A percentile compares a stretch with the other conserved stretches of the same genome.
phyloP scores from a whole-genome alignment of 2,797 vertebrate species.

The Clarias platycephalus region DNA sequence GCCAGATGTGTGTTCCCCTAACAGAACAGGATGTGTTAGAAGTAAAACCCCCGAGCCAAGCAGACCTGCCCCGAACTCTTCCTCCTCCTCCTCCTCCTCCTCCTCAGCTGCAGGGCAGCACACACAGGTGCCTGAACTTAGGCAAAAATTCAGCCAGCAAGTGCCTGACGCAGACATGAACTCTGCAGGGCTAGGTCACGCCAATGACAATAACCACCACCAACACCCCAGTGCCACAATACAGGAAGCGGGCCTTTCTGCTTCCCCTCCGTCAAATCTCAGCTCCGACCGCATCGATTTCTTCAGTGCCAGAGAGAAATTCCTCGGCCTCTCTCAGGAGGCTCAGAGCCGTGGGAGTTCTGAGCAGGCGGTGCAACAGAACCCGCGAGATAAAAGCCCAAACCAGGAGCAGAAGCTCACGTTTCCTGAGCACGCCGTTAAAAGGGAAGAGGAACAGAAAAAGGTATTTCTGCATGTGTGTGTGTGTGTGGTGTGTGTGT shows the following conservation, averaged over 20 bases:
- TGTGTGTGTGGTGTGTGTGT: no score
- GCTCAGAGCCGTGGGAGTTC: conserved; percentile 52
- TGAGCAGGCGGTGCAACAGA: conserved; percentile 32
- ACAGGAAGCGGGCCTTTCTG: conserved; percentile 53
- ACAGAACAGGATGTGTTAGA: conserved; percentile 40
- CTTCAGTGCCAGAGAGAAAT: conserved; percentile 92
- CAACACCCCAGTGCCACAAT: conserved; percentile 66
- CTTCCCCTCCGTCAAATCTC: conserved; percentile 58
- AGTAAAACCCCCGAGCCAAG: conserved; percentile 57
- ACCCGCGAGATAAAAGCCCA: conserved; percentile 49
- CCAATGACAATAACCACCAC: conserved; percentile 51
- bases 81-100: conserved; percentile 21
- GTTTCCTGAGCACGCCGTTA: conserved; percentile 38
- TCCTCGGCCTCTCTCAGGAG: conserved; percentile 88
- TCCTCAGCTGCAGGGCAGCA: conserved; percentile 51
- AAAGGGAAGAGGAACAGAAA: conserved; percentile 53
- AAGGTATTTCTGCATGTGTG: conserved; percentile 31
- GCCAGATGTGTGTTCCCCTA: conserved; percentile 49
- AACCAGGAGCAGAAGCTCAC: conserved; percentile 47
- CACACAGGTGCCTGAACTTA: conserved; percentile 57
- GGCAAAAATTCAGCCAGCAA: conserved; percentile 63
- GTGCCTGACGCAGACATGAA: conserved; percentile 55
- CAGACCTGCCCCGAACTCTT: conserved; percentile 43
- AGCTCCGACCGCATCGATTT: conserved; percentile 91
- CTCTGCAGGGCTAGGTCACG: conserved; percentile 44